Conservation (phyloP, 2,888 invertebrate genomes). For the Xylota sylvarum region DNA sequence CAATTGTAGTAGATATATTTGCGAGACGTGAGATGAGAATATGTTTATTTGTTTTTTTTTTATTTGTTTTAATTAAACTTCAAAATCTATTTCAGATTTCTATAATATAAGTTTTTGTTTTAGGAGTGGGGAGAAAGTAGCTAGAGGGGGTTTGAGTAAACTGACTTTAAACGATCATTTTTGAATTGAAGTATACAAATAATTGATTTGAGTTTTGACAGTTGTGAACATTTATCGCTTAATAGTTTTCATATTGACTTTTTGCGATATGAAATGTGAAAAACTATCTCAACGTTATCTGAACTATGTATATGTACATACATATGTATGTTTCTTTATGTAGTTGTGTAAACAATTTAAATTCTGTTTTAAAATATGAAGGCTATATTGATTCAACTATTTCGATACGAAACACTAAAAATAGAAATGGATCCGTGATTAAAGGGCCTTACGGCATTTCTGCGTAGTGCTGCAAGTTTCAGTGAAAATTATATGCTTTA, state of each 20-base stretch:
- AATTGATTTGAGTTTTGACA: background rate
- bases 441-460: too few species aligned
- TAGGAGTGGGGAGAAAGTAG: slow-evolving; percentile 48
- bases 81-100: slow-evolving; percentile 41
- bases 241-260: slow-evolving; percentile 5
- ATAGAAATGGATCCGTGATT: too few species aligned
- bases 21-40: slow-evolving; percentile 9
- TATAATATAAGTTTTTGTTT: slow-evolving; percentile 40
- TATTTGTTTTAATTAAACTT: slow-evolving; percentile 29
- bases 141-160: background rate
- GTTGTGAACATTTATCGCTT: slow-evolving; percentile 1
- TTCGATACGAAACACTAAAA: too few species aligned
- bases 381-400: too few species aligned
- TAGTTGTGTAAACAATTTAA: background rate
- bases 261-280: slow-evolving; percentile 2
- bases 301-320: background rate
- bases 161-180: background rate
- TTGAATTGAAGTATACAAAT: background rate
- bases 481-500: too few species aligned
- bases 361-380: background rate
- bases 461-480: too few species aligned
- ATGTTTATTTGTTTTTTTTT: slow-evolving; percentile 16
- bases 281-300: background rate
- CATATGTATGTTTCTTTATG: background rate
- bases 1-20: background rate